Evolutionary conservation across 92 coral and sea anemone species (phyloP), one percentile per base, ranked within the genome.

Genomic region (Porites cylindrica): DNA sequence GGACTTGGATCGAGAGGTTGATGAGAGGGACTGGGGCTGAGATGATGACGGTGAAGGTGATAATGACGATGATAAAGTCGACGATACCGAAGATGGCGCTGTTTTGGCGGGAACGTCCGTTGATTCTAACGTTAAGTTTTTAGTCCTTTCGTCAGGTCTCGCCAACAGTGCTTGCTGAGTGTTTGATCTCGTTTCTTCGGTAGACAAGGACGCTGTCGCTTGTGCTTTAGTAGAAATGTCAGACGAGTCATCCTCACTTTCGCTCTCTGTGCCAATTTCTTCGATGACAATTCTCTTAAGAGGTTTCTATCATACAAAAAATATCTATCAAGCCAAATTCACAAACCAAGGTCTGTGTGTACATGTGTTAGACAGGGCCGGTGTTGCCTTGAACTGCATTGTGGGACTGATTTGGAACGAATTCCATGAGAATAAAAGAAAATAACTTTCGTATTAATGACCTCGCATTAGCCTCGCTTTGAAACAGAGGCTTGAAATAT

Each of bases 261-360:
- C 90, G 61, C 95, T 90, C 9, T 90, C 94, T 51, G 91, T 61
- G 1, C 98, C 99, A 66, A 97, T 88, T 72, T 97, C 99, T 56
- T 97, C 98, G 29, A 97, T 97, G 4, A 86, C 89, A 26, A 95
- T 92, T 77, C 99, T 84, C 78, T 95, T 97, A 14, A 97, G 84
- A 32, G 98, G 99, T 84, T 92, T 93, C 99, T 96, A 81, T 9
- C 12, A 29, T 52, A 14, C 6, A 77, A 59, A 58, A 32, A 38
- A 8, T 8, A n/a, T 2, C 9, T 10, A 24, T 53, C 47, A 38
- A 4, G 7, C 47, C 47, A 38, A 38, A 38, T 38, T 5, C 6
- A 3, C 47, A 38, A 4, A 3, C 4, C 47, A 38, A 0, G 7
- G 47, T 38, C 0, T 38, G 47, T 38, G 47, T 38, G 47, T 38